A percentile compares a stretch with the other conserved stretches of the same genome.
These are phyloP conservation scores for Diceros bicornis DNA, from an alignment of 2,797 vertebrate species.

Conservation along the genomic window DNA sequence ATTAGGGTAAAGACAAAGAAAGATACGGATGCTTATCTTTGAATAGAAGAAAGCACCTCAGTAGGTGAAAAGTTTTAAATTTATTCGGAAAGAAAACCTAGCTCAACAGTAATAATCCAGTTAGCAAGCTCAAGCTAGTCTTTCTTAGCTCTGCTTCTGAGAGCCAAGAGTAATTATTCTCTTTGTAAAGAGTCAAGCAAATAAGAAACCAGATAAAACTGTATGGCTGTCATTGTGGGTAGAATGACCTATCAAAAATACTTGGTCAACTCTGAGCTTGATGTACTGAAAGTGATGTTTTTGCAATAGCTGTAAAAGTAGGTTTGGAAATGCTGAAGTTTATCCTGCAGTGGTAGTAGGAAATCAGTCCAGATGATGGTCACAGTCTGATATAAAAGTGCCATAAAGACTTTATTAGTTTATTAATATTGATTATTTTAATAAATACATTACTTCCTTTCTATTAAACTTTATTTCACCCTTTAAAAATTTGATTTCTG, in stretches of 20 bases:
- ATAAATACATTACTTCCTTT: background rate
- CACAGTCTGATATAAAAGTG: background rate
- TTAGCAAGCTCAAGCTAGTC: slow-evolving; percentile 87
- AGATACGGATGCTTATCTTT: slow-evolving; percentile 68
- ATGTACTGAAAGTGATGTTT: background rate
- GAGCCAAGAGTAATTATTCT: slow-evolving; percentile 84
- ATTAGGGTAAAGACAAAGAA: slow-evolving; percentile 79
- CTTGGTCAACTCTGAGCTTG: background rate
- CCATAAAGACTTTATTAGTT: slow-evolving; percentile 4
- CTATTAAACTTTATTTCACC: slow-evolving; percentile 1
- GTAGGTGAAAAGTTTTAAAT: slow-evolving; percentile 84
- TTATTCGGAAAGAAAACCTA: slow-evolving; percentile 75
- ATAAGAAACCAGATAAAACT: slow-evolving; percentile 69
- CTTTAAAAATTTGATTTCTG: background rate
- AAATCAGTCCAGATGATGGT: background rate
- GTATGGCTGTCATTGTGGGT: background rate
- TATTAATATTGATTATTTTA: slow-evolving; percentile 41
- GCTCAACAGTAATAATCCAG: slow-evolving; percentile 82
- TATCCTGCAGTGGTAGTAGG: background rate
- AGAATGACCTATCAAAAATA: slow-evolving; percentile 59
- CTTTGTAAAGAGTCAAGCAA: slow-evolving; percentile 81
- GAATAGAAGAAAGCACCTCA: slow-evolving; percentile 62
- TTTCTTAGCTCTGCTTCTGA: slow-evolving; percentile 83
- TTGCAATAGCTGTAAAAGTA: background rate
- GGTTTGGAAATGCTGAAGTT: slow-evolving; percentile 52